Evolutionary conservation across 2,797 vertebrate species (phyloP).

Genomic region (Acestrorhynchus altus): DNA sequence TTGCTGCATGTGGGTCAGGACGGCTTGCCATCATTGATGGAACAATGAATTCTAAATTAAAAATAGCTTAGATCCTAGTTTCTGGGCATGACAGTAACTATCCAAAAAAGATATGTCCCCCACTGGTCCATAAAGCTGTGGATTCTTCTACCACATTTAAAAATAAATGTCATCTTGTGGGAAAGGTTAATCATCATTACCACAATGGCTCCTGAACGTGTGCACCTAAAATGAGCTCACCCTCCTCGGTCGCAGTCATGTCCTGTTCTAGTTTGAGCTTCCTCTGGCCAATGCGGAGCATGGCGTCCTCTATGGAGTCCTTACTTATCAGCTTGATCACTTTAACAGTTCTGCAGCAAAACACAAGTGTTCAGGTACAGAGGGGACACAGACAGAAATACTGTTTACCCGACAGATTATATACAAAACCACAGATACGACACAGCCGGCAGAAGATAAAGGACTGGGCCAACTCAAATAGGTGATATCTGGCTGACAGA

Average conservation of each 20-base stretch:
- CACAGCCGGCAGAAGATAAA: background rate
- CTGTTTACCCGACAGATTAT: background rate
- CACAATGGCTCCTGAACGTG: background rate
- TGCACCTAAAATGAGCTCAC: constrained; percentile 61
- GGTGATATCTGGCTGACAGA: background rate
- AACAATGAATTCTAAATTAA: no score
- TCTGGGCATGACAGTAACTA: background rate
- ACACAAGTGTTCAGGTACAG: background rate
- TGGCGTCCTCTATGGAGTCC: constrained; percentile 87
- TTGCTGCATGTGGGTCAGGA: no score
- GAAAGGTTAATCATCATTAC: constrained; percentile 1
- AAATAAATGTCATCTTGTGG: constrained; percentile 2
- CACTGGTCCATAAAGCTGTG: background rate
- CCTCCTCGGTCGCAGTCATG: constrained; percentile 83
- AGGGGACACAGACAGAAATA: constrained; percentile 1
- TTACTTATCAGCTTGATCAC: constrained; percentile 86
- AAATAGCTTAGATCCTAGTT: background rate
- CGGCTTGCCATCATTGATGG: no score
- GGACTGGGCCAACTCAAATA: background rate
- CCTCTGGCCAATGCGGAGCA: constrained; percentile 87
- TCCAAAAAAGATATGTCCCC: background rate
- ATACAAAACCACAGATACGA: background rate
- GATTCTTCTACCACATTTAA: background rate
- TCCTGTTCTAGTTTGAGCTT: constrained; percentile 88
- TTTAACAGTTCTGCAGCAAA: constrained; percentile 62